These are phyloP conservation scores for Argyresthia goedartella DNA, from an alignment of 2,888 invertebrate genomes.

Conservation along the genomic window DNA sequence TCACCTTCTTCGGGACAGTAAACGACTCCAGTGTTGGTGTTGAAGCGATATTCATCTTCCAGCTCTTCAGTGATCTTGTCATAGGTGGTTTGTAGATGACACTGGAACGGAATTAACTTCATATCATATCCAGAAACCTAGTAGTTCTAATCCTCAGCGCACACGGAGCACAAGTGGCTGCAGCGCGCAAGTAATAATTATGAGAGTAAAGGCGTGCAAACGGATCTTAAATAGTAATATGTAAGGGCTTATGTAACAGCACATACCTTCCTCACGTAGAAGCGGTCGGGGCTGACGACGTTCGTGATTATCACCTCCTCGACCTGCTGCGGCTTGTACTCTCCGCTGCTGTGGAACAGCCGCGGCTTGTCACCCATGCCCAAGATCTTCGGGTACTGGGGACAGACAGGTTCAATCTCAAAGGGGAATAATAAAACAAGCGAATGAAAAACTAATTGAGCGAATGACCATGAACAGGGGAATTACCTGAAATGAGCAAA, in stretches of 20 bases:
- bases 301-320: constrained; percentile 69
- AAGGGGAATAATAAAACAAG: too few relatives aligned
- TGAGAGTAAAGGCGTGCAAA: too few relatives aligned
- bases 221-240: too few relatives aligned
- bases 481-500: too few relatives aligned
- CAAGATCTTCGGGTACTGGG: constrained; percentile 36
- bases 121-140: too few relatives aligned
- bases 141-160: too few relatives aligned
- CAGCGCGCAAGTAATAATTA: too few relatives aligned
- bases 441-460: too few relatives aligned
- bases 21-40: constrained; percentile 30
- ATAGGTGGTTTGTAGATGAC: constrained; percentile 35
- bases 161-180: too few relatives aligned
- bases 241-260: too few relatives aligned
- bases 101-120: constrained; percentile 22
- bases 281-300: constrained; percentile 73
- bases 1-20: constrained; percentile 65
- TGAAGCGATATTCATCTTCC: constrained; percentile 42
- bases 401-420: too few relatives aligned
- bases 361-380: constrained; percentile 35
- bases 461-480: too few relatives aligned
- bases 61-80: constrained; percentile 54
- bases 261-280: constrained; percentile 76
- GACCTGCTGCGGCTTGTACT: constrained; percentile 37
- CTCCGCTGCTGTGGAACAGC: constrained; percentile 33